Evolutionary conservation across 1,140 invertebrate genomes (phyloP).

Genomic region (Tetragnatha versicolor): DNA sequence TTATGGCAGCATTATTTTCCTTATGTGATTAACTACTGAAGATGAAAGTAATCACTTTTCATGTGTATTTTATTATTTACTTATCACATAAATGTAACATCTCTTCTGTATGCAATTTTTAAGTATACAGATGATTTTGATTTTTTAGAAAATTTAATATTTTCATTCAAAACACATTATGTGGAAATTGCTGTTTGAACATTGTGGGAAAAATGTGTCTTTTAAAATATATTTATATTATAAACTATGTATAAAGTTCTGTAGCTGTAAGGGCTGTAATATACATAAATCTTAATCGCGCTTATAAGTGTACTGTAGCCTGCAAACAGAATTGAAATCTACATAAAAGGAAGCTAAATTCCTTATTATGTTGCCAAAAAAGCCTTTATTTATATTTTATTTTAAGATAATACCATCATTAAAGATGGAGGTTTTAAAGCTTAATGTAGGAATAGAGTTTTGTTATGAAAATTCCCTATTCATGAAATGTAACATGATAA

Average conservation of each 20-base stretch:
- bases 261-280: constrained; percentile 5
- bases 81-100: neutral
- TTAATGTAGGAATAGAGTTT: neutral
- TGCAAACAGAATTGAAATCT: neutral
- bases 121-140: neutral
- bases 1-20: too few relatives aligned
- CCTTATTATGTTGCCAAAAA: constrained; percentile 25
- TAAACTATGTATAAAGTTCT: constrained; percentile 17
- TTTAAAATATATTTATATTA: constrained; percentile 20
- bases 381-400: neutral
- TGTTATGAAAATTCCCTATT: neutral
- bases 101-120: neutral
- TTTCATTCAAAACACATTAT: neutral
- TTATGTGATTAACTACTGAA: neutral
- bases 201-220: constrained; percentile 8
- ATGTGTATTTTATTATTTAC: neutral
- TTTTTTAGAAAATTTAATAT: neutral
- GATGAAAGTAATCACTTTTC: neutral
- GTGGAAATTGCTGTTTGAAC: constrained; percentile 23
- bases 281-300: neutral
- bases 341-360: neutral
- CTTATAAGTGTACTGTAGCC: constrained; percentile 18
- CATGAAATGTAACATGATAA: too few relatives aligned
- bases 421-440: neutral
- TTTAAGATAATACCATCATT: neutral